phyloP scores from a whole-genome alignment of 2,113 vertebrate genomes.

The Perca fluviatilis region DNA sequence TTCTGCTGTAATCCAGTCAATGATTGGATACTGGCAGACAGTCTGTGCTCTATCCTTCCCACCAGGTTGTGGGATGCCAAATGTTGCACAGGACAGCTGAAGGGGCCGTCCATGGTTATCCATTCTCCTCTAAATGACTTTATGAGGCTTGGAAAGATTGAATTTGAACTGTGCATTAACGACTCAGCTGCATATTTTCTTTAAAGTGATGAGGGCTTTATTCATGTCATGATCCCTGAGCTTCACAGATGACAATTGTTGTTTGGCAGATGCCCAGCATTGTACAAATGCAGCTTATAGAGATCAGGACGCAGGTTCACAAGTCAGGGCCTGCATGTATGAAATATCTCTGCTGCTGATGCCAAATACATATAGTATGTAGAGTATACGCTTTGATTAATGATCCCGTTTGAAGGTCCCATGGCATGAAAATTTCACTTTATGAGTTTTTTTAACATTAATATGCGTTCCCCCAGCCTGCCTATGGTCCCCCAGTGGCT shows the following conservation, averaged over 20 bases:
- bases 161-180: constrained; percentile 37
- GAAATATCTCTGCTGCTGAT: constrained; percentile 28
- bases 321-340: constrained; percentile 24
- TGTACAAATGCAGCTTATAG: constrained; percentile 10
- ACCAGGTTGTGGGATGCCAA: constrained; percentile 57
- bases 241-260: constrained; percentile 35
- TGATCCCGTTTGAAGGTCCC: not conserved
- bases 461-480: too few species aligned
- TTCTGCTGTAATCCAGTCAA: constrained; percentile 72
- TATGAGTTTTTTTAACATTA: too few species aligned
- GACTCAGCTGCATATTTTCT: constrained; percentile 30
- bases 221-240: constrained; percentile 31
- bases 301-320: constrained; percentile 37
- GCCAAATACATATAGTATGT: not conserved
- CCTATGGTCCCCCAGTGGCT: too few species aligned
- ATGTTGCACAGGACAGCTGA: constrained; percentile 75
- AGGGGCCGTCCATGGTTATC: constrained; percentile 20
- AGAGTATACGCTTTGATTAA: constrained; percentile 5
- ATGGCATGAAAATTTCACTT: too few species aligned
- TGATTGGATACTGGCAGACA: constrained; percentile 67
- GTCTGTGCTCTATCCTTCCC: constrained; percentile 36
- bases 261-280: constrained; percentile 18
- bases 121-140: constrained; percentile 56
- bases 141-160: constrained; percentile 37
- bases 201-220: constrained; percentile 41